phyloP scores from a whole-genome alignment of 1,140 invertebrate species.

The Trachymyrmex cornetzi region DNA sequence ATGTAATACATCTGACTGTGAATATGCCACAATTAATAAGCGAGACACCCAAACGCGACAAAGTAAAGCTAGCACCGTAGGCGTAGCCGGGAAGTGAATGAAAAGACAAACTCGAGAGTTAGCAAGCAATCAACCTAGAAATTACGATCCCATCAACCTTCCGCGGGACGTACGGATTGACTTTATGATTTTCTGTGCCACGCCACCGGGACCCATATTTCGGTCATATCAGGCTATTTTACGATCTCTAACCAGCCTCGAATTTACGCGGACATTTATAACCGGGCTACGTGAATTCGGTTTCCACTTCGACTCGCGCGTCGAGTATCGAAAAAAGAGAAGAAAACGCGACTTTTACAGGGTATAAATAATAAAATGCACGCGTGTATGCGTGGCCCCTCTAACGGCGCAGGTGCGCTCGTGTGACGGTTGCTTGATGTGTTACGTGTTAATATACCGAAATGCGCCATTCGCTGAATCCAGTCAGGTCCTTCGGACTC shows the following conservation, averaged over 20 bases:
- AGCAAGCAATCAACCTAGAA: constrained; percentile 43
- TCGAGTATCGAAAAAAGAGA: constrained; percentile 59
- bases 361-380: constrained; percentile 74
- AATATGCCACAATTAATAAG: constrained; percentile 34
- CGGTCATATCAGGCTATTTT: constrained; percentile 70
- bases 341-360: constrained; percentile 64
- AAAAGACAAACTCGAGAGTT: constrained; percentile 52
- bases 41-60: constrained; percentile 12
- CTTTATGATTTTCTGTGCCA: constrained; percentile 77
- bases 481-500: neutral
- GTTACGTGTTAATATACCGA: constrained; percentile 80
- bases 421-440: constrained; percentile 75
- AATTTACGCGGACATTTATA: constrained; percentile 82
- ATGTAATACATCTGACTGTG: neutral
- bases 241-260: constrained; percentile 78
- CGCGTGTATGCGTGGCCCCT: constrained; percentile 52
- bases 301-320: constrained; percentile 60
- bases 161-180: constrained; percentile 44
- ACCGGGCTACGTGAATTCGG: constrained; percentile 76
- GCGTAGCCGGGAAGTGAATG: neutral
- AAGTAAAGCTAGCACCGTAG: neutral
- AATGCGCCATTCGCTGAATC: constrained; percentile 64
- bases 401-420: constrained; percentile 68
- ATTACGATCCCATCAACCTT: constrained; percentile 17
- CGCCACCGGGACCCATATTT: constrained; percentile 60